Evolutionary conservation across 2,888 invertebrate species (phyloP).

Genomic region (Cosmorhoe ocellata): DNA sequence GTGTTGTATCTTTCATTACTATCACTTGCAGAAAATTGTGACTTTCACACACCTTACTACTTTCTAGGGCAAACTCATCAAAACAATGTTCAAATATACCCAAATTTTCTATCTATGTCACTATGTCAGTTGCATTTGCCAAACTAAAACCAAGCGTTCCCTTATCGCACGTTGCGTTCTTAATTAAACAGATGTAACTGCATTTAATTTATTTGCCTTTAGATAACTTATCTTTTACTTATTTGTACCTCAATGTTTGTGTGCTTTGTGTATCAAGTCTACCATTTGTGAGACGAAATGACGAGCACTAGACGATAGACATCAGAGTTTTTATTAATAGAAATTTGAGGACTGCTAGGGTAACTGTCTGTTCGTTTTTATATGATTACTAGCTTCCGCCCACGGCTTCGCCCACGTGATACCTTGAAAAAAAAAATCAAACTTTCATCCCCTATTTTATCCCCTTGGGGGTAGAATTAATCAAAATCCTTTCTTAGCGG

Average conservation of each 20-base stretch:
- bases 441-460: too few relatives aligned
- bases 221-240: conserved; percentile 47
- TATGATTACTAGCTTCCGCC: too few relatives aligned
- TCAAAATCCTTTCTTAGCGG: too few relatives aligned
- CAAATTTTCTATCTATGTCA: conserved; percentile 31
- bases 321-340: too few relatives aligned
- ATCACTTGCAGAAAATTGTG: conserved; percentile 20
- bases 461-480: too few relatives aligned
- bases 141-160: conserved; percentile 23
- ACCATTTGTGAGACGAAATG: background rate
- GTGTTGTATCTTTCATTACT: background rate
- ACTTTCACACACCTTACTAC: conserved; percentile 29
- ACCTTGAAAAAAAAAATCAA: too few relatives aligned
- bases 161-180: conserved; percentile 31
- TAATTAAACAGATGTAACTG: conserved; percentile 42
- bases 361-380: too few relatives aligned
- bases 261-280: background rate
- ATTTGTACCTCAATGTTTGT: too few relatives aligned
- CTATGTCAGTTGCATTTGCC: conserved; percentile 33
- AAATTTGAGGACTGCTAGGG: too few relatives aligned
- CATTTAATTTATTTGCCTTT: conserved; percentile 42
- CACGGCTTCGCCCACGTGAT: too few relatives aligned
- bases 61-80: conserved; percentile 32
- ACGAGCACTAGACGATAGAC: background rate
- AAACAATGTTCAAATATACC: conserved; percentile 32